These are phyloP conservation scores for Lordiphosa stackelbergi DNA, from an alignment of 1,140 invertebrate genomes.

Conservation along the genomic window DNA sequence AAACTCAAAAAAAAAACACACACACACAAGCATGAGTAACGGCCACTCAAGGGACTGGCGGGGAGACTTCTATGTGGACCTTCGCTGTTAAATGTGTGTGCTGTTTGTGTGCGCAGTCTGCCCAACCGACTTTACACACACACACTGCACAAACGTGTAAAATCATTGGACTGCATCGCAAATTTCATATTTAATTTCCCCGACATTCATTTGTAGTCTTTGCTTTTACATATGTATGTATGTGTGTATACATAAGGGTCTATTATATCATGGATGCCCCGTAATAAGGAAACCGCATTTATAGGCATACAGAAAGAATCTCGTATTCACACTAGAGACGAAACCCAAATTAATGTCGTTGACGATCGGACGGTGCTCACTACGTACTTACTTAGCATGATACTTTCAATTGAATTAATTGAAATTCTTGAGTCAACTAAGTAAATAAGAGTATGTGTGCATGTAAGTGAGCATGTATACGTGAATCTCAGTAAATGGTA, in stretches of 20 bases:
- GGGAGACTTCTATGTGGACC: too few relatives aligned
- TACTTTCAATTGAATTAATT: slow-evolving; percentile 71
- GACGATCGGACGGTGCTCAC: slow-evolving; percentile 20
- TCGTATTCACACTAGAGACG: slow-evolving; percentile 49
- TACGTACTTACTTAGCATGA: slow-evolving; percentile 32
- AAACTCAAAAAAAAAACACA: too few relatives aligned
- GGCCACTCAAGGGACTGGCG: too few relatives aligned
- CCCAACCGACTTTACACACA: too few relatives aligned
- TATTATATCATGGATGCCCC: slow-evolving; percentile 60
- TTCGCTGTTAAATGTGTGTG: too few relatives aligned
- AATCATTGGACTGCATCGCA: too few relatives aligned
- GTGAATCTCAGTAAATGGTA: slow-evolving; percentile 11
- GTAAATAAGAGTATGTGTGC: slow-evolving; percentile 19
- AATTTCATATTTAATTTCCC: too few relatives aligned
- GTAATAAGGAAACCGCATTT: slow-evolving; percentile 63
- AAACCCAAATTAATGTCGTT: slow-evolving; percentile 35
- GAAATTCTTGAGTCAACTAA: slow-evolving; percentile 69
- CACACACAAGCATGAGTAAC: too few relatives aligned
- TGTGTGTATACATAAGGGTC: slow-evolving; percentile 19
- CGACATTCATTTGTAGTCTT: too few relatives aligned
- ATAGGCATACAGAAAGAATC: slow-evolving; percentile 33
- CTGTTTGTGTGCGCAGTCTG: too few relatives aligned
- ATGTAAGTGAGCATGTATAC: slow-evolving; percentile 8
- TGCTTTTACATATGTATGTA: background rate
- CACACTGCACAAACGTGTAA: too few relatives aligned